A percentile compares a stretch with the other conserved stretches of the same genome.
These are phyloP conservation scores for Xylota segnis DNA, from an alignment of 2,888 invertebrate species.

Conservation along the genomic window DNA sequence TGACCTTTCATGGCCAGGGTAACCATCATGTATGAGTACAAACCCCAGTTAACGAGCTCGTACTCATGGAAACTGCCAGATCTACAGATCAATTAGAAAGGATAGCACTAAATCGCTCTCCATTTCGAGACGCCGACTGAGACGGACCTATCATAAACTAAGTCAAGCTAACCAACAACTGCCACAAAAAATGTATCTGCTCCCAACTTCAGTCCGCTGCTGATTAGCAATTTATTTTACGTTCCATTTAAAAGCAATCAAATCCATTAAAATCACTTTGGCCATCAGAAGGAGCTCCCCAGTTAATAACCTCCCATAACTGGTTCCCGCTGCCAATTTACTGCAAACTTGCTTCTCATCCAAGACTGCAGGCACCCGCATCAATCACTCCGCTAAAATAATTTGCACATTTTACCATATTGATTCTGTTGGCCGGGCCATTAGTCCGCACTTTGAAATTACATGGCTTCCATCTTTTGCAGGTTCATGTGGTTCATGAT, in stretches of 20 bases:
- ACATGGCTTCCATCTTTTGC: slow-evolving; percentile 81
- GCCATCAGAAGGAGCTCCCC: background rate
- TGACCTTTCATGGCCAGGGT: too few species aligned
- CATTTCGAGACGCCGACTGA: too few species aligned
- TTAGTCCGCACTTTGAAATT: slow-evolving; percentile 3
- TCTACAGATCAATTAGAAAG: too few species aligned
- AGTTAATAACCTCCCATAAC: slow-evolving; percentile 35
- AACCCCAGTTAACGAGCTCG: too few species aligned
- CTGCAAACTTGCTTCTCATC: slow-evolving; percentile 32
- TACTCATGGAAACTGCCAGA: too few species aligned
- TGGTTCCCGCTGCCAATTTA: slow-evolving; percentile 24
- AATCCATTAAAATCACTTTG: slow-evolving; percentile 16
- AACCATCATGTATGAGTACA: too few species aligned
- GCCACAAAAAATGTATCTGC: background rate
- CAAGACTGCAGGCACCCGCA: slow-evolving; percentile 19
- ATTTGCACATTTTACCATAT: background rate
- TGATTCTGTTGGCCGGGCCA: background rate
- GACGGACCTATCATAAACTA: background rate
- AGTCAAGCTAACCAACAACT: background rate
- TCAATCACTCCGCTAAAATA: background rate
- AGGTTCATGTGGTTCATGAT: slow-evolving; percentile 98
- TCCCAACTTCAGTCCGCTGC: background rate
- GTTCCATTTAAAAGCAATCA: slow-evolving; percentile 15
- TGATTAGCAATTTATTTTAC: slow-evolving; percentile 6
- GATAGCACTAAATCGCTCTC: too few species aligned